Base-by-base conservation (phyloP, 2,888 invertebrate species). In the Andrena bucephala region DNA sequence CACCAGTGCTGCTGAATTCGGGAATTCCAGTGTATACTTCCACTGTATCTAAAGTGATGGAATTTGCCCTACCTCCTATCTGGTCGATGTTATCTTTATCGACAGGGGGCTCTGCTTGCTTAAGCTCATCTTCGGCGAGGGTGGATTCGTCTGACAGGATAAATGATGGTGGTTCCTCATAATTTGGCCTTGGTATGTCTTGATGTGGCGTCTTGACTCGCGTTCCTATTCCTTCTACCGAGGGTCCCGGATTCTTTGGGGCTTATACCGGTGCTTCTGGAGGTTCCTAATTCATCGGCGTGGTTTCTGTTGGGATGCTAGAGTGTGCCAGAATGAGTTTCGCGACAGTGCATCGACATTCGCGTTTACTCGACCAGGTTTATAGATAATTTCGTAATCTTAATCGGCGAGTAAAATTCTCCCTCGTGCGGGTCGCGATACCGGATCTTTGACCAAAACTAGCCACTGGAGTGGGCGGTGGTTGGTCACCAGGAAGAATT, bases 361-460 rank as follows among this genome's bases (percentile, higher is more conserved):
- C 4, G 29, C 16, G 16, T 59, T 59, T 10, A 31, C 29, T 4
- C 29, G 29, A 29, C 16, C 59, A 3, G 66, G 27, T 52, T 75
- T 75, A 33, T 68, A 33, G 5, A 60, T n/a, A 5, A 75, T 29
- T 20, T 20, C 20, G 20, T 20, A 20, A 20, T 20, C 20, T 20
- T 20, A 20, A 20, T 20, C 20, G 20, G 20, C 20, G 20, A 20
- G 20, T 20, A 20, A 33, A 33, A 33, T 33, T 33, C 7, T 33
- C 33, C 33, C 8, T 33, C 33, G 2, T 33, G 33, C 33, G 33
- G 6, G 33, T 33, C 4, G 7, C 10, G 50, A 42, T 16, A n/a
- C 27, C 1, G 67, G 50, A 31, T 67, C 60, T 31, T 60, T 60
- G 4, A 74, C 33, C 1, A 48, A 60, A 59, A 54, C 8, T 13